A percentile compares a stretch with the other conserved stretches of the same genome.
Evolutionary conservation across 2,888 invertebrate genomes (phyloP).

Genomic region (Limnephilus rhombicus): DNA sequence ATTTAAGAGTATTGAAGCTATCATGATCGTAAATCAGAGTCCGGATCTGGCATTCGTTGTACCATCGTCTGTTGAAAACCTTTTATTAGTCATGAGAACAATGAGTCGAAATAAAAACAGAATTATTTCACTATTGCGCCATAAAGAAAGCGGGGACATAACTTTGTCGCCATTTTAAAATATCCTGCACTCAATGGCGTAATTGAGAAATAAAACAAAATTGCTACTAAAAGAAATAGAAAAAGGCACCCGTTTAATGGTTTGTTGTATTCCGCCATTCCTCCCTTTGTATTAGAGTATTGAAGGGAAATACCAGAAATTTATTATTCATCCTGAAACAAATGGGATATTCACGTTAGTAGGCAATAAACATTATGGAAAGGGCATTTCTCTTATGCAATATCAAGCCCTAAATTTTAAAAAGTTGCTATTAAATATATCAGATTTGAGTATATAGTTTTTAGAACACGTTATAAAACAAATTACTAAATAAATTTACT

Average conservation of each 20-base stretch:
- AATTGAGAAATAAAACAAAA: constrained; percentile 42
- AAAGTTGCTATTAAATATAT: neutral
- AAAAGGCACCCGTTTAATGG: constrained; percentile 24
- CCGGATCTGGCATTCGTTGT: neutral
- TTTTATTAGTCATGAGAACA: constrained; percentile 6
- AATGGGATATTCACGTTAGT: neutral
- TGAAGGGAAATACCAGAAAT: neutral
- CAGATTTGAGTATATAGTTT: neutral
- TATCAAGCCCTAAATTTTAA: neutral
- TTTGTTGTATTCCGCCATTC: constrained; percentile 1
- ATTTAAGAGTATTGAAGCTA: neutral
- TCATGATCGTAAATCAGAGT: neutral
- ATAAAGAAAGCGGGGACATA: constrained; percentile 25
- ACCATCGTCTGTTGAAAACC: neutral
- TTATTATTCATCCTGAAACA: neutral
- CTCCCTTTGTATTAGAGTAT: constrained; percentile 2
- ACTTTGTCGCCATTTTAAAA: constrained; percentile 25
- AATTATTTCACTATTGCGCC: constrained; percentile 15
- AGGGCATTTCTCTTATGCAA: neutral
- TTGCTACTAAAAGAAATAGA: constrained; percentile 33
- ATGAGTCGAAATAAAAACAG: constrained; percentile 35
- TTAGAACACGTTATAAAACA: too few species aligned
- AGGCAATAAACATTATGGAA: neutral
- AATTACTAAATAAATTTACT: too few species aligned
- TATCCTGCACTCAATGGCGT: constrained; percentile 1